These are phyloP conservation scores for Caenorhabditis wallacei DNA, from an alignment of 2,888 invertebrate species.

Conservation along the genomic window DNA sequence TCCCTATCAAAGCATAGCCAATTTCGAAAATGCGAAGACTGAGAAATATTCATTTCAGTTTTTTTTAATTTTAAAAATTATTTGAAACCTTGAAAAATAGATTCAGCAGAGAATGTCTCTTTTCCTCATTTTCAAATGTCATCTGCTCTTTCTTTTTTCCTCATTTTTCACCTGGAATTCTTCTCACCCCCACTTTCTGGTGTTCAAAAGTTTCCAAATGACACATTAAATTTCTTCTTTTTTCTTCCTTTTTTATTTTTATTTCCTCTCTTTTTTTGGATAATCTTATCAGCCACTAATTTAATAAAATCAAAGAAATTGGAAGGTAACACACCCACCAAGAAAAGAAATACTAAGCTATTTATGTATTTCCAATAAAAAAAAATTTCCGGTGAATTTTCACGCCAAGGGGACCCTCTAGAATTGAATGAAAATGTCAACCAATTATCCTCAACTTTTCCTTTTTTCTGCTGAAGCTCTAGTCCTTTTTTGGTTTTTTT, in stretches of 20 bases:
- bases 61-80: no score
- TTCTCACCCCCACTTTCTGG: neutral
- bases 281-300: neutral
- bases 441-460: constrained; percentile 29
- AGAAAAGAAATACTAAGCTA: neutral
- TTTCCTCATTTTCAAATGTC: constrained; percentile 23
- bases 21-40: no score
- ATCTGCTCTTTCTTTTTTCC: neutral
- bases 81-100: no score
- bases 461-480: neutral
- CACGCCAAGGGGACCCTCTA: neutral
- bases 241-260: neutral
- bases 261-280: neutral
- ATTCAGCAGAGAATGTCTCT: no score
- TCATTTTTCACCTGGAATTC: constrained; percentile 21
- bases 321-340: constrained; percentile 7
- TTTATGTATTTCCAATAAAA: neutral
- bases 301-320: neutral
- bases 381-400: constrained; percentile 35
- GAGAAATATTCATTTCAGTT: no score
- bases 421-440: constrained; percentile 35
- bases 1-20: no score
- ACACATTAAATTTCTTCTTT: neutral
- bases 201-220: neutral
- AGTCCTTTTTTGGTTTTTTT: neutral